A percentile compares a stretch with the other conserved stretches of the same genome.
These are phyloP conservation scores for Rosalia funebris DNA, from an alignment of 2,888 invertebrate species.

Conservation along the genomic window DNA sequence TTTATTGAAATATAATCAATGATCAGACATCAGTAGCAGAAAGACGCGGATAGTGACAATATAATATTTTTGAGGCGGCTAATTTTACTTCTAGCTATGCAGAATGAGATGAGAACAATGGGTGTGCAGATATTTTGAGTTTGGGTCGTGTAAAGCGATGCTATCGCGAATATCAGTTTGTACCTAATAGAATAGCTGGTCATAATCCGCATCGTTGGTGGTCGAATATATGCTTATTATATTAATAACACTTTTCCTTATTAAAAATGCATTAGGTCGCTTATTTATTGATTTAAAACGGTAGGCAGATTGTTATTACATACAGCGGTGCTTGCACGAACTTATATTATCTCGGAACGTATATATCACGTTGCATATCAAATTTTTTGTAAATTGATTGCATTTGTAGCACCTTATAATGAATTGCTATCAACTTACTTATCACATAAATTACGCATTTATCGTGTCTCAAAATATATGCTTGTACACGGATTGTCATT, in stretches of 20 bases:
- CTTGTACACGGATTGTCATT: background rate
- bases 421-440: conserved; percentile 28
- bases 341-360: conserved; percentile 20
- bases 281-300: conserved; percentile 62
- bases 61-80: conserved; percentile 5
- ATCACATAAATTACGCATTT: conserved; percentile 27
- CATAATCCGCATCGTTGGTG: conserved; percentile 58
- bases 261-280: conserved; percentile 62
- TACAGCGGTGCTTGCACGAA: conserved; percentile 35
- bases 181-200: conserved; percentile 58
- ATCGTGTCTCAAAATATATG: background rate
- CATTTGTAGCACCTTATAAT: conserved; percentile 47
- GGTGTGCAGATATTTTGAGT: conserved; percentile 47
- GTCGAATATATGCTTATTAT: conserved; percentile 61
- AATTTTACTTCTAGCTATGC: conserved; percentile 23
- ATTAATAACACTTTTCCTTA: conserved; percentile 63
- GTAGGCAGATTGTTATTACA: conserved; percentile 55
- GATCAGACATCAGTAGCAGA: background rate
- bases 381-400: conserved; percentile 43
- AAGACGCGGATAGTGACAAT: background rate
- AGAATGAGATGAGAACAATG: conserved; percentile 44
- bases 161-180: conserved; percentile 59
- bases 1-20: too few relatives aligned
- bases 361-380: conserved; percentile 29
- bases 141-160: conserved; percentile 50